Evolutionary conservation across 2,888 invertebrate genomes (phyloP).

Genomic region (Conomelus anceps): DNA sequence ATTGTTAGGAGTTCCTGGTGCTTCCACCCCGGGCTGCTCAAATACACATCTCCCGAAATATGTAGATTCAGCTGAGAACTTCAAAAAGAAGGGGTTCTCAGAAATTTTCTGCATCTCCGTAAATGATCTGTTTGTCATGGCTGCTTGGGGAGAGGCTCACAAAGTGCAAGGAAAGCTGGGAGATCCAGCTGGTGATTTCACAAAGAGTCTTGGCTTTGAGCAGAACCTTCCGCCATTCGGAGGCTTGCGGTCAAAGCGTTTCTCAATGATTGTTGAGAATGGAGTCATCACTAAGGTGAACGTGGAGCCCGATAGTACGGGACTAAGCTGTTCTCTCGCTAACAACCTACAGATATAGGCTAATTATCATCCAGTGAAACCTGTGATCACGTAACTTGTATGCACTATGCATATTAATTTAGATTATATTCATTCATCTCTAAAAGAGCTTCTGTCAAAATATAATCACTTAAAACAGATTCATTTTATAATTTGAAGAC

Average conservation of each 20-base stretch:
- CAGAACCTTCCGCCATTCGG: constrained; percentile 74
- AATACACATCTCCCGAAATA: constrained; percentile 88
- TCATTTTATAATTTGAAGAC: no score
- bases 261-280: constrained; percentile 85
- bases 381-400: background rate
- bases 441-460: background rate
- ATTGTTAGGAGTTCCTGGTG: constrained; percentile 88
- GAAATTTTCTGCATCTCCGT: constrained; percentile 84
- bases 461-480: background rate
- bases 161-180: constrained; percentile 77
- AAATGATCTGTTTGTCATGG: constrained; percentile 94
- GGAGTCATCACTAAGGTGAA: constrained; percentile 72
- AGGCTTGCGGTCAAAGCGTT: constrained; percentile 79
- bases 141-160: constrained; percentile 82
- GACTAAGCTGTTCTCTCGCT: constrained; percentile 81
- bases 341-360: constrained; percentile 32
- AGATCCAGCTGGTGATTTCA: constrained; percentile 71
- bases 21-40: constrained; percentile 90
- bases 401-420: background rate
- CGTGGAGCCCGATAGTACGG: constrained; percentile 88
- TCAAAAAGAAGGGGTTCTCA: constrained; percentile 67
- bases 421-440: background rate
- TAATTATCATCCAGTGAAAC: background rate
- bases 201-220: constrained; percentile 71
- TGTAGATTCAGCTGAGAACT: constrained; percentile 61